A percentile compares a stretch with the other conserved stretches of the same genome.
These are phyloP conservation scores for Syritta pipiens DNA, from an alignment of 2,888 invertebrate species.

Conservation along the genomic window DNA sequence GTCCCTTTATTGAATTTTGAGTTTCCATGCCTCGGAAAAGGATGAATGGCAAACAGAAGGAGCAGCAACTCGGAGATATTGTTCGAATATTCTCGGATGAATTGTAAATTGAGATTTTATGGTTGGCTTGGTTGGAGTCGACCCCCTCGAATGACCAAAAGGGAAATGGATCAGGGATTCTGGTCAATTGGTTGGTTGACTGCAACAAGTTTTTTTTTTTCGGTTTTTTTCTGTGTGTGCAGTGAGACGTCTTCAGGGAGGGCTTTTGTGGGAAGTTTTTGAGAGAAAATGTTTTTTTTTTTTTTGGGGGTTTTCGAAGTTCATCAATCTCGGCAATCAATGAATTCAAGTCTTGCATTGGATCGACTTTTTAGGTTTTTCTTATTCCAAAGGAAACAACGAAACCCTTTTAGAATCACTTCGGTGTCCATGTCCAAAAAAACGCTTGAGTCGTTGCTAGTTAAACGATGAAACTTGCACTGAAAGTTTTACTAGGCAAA, in stretches of 20 bases:
- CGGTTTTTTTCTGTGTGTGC: constrained; percentile 4
- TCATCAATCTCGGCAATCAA: too few relatives aligned
- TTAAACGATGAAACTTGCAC: too few relatives aligned
- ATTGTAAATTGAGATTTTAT: constrained; percentile 65
- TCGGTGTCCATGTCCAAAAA: too few relatives aligned
- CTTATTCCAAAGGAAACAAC: too few relatives aligned
- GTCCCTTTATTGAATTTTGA: constrained; percentile 63
- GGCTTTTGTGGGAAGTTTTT: not conserved
- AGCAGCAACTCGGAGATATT: constrained; percentile 28
- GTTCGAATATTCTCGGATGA: constrained; percentile 64
- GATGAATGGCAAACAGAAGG: constrained; percentile 27
- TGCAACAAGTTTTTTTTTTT: constrained; percentile 42
- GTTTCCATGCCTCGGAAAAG: constrained; percentile 25
- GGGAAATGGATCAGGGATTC: constrained; percentile 59
- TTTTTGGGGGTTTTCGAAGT: too few relatives aligned
- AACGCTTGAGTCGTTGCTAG: too few relatives aligned
- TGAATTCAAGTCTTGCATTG: too few relatives aligned
- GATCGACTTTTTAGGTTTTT: too few relatives aligned
- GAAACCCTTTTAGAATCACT: too few relatives aligned
- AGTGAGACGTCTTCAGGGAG: not conserved
- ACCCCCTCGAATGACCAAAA: constrained; percentile 45
- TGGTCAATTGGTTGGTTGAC: constrained; percentile 60
- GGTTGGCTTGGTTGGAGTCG: constrained; percentile 51
- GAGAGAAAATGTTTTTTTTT: constrained; percentile 5
- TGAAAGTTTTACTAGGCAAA: too few relatives aligned